Base-by-base conservation (phyloP, 2,888 invertebrate genomes). In the Drosophila cognata region DNA sequence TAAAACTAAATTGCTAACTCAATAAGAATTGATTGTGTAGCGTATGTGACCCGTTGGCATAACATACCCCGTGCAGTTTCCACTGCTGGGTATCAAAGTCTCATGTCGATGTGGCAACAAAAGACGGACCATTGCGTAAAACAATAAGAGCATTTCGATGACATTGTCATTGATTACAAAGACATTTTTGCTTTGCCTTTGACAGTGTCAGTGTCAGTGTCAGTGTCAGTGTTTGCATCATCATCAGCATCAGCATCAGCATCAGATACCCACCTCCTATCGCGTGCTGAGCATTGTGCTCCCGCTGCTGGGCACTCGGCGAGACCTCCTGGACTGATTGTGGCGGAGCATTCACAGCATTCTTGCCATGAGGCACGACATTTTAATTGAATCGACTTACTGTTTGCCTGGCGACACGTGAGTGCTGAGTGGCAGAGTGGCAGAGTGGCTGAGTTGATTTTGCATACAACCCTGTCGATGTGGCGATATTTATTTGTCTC, bases 341-440 rank as follows among this genome's bases (percentile, higher is more conserved):
- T 1, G 21, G 10, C 53, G 21, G 4, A 33, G 21, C 55, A 35
- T 29, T 38, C 33, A 11, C 11, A 31, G 66, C 53, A 28, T 43
- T 31, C 46, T 38, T 38, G 38, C 65, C 73, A 62, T 57, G 65
- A 81, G 73, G 66, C 78, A 64, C 65, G 84, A 81, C 84, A 61
- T 66, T 71, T 81, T 86, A 86, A 84, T 86, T 86, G 84, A 84
- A 84, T 81, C 69, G 71, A 83, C 64, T 82, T 67, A 53, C 35
- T n/a, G 21, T 35, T 31, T 56, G 31, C n/a, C 18, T 13, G 36
- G 29, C 29, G 29, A 28, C 72, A 71, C 70, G 71, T 70, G 70
- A 43, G 59, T 50, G 41, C n/a, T 28, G 4, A 10, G 7, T 13
- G 53, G 3, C 36, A 31, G 31, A 13, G 29, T 1, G 21, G 21